phyloP scores from a whole-genome alignment of 2,113 vertebrate species.

The Upupa epops region DNA sequence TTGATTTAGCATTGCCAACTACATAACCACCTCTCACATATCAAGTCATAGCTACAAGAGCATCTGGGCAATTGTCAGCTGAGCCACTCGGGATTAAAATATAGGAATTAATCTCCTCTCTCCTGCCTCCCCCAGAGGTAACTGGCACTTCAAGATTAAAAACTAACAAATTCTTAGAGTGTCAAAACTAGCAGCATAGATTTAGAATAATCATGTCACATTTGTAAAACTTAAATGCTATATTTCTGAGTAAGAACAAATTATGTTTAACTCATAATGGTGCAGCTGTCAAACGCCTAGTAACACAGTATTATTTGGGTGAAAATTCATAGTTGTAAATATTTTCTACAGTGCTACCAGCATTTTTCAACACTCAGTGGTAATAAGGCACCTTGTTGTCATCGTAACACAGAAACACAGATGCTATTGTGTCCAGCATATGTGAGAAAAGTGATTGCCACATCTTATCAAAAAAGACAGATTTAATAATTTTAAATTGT shows the following conservation, averaged over 20 bases:
- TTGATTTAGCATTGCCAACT: not conserved
- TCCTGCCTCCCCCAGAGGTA: not conserved
- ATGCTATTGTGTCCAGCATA: not conserved
- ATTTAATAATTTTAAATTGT: not conserved
- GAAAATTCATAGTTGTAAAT: not conserved
- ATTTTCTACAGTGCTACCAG: not conserved
- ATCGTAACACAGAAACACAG: not conserved
- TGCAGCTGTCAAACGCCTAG: not conserved
- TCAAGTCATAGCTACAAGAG: not conserved
- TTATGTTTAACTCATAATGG: not conserved
- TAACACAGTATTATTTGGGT: not conserved
- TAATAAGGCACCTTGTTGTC: not conserved
- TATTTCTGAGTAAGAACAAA: not conserved
- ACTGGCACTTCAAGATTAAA: not conserved
- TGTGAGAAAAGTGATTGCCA: not conserved
- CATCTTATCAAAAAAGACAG: not conserved
- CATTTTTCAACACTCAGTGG: not conserved
- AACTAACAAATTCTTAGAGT: not conserved
- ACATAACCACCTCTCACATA: not conserved
- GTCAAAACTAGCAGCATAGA: not conserved
- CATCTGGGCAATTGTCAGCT: not conserved
- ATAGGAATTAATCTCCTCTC: not conserved
- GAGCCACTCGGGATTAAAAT: not conserved
- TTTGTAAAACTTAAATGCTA: not conserved
- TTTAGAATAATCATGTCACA: not conserved